Percentiles rank a stretch among this genome's conserved stretches.
phyloP scores from a whole-genome alignment of 2,888 invertebrate genomes.

The Dicyrtomina minuta region DNA sequence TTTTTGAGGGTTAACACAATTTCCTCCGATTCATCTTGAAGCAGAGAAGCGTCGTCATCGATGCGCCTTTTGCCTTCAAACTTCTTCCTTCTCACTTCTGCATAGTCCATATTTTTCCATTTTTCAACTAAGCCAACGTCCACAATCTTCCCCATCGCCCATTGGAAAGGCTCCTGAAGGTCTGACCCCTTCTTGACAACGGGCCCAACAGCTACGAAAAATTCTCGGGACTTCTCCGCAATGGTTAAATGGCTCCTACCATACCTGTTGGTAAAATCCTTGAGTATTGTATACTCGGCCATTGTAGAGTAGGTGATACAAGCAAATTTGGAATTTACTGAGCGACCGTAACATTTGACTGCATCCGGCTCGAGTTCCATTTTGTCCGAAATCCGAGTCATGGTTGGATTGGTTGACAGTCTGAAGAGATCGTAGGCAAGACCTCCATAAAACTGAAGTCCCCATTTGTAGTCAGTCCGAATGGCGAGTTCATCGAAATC shows the following conservation, averaged over 20 bases:
- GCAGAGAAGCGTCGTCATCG: too few species aligned
- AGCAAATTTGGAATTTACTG: background rate
- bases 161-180: background rate
- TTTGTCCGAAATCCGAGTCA: background rate
- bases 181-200: background rate
- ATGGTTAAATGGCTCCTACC: constrained; percentile 8
- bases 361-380: constrained; percentile 11
- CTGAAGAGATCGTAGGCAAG: constrained; percentile 12
- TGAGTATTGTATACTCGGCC: constrained; percentile 13
- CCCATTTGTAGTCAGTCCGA: background rate
- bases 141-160: constrained; percentile 2
- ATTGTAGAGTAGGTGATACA: constrained; percentile 11
- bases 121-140: background rate
- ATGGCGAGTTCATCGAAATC: background rate
- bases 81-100: background rate
- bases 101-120: constrained; percentile 14
- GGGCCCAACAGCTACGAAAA: constrained; percentile 10
- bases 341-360: background rate
- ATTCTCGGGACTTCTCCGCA: constrained; percentile 2
- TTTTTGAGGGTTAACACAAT: constrained; percentile 2
- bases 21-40: background rate
- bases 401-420: constrained; percentile 7
- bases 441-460: constrained; percentile 9
- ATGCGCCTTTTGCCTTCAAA: background rate
- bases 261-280: constrained; percentile 10